A percentile compares a stretch with the other conserved stretches of the same genome.
Conservation (phyloP, 2,888 invertebrate species). For the Lysandra coridon region DNA sequence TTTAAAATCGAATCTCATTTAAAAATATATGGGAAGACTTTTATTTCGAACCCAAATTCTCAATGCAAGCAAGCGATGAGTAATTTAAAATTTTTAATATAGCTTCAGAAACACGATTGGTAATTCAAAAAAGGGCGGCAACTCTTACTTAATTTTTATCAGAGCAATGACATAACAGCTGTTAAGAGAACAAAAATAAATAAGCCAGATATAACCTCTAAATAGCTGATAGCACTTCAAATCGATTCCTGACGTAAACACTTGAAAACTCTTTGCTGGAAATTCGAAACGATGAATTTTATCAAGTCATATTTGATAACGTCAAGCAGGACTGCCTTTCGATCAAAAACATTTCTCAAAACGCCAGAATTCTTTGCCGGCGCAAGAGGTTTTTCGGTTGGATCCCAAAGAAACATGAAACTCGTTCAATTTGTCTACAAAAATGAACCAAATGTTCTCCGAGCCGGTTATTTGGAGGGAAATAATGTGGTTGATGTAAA, state of each 20-base stretch:
- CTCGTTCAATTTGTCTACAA: slow-evolving; percentile 84
- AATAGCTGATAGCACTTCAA: background rate
- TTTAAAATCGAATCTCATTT: background rate
- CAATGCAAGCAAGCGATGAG: background rate
- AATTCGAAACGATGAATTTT: slow-evolving; percentile 27
- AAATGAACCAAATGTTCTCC: slow-evolving; percentile 79
- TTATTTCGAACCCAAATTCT: background rate
- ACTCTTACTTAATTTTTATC: background rate
- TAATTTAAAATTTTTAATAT: background rate
- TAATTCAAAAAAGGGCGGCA: background rate
- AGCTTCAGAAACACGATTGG: background rate
- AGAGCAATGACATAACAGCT: background rate
- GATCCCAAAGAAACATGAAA: slow-evolving; percentile 78
- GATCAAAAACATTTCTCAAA: slow-evolving; percentile 36
- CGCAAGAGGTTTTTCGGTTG: slow-evolving; percentile 52
- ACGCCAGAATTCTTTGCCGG: slow-evolving; percentile 30
- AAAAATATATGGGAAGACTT: background rate
- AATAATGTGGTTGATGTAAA: slow-evolving; percentile 85
- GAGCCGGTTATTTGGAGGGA: slow-evolving; percentile 85
- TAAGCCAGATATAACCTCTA: background rate
- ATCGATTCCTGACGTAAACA: slow-evolving; percentile 34
- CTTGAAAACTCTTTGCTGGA: slow-evolving; percentile 28
- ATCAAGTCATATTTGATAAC: slow-evolving; percentile 44
- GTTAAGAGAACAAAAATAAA: slow-evolving; percentile 12
- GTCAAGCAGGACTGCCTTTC: slow-evolving; percentile 46